Percentiles rank a stretch among this genome's conserved stretches.
Evolutionary conservation across 2,888 invertebrate species (phyloP).

Genomic region (Amphipoea lucens): DNA sequence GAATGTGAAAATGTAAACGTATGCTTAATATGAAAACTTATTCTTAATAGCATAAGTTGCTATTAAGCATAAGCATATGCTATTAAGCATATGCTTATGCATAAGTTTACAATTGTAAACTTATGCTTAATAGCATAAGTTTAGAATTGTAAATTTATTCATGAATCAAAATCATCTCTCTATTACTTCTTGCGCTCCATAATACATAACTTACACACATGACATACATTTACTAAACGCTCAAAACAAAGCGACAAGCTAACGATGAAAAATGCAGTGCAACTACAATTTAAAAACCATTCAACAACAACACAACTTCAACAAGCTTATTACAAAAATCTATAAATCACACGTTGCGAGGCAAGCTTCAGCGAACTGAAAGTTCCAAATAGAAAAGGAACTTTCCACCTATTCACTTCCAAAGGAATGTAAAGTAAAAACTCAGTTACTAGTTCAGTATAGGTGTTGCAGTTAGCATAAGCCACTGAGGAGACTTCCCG

Average conservation of each 20-base stretch:
- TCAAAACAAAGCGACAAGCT: neutral
- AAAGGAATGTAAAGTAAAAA: conserved; percentile 55
- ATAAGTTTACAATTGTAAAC: too few species aligned
- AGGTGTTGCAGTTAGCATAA: conserved; percentile 61
- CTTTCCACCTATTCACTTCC: conserved; percentile 38
- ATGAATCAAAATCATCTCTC: neutral
- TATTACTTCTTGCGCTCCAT: neutral
- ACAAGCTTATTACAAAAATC: conserved; percentile 38
- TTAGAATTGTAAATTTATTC: neutral
- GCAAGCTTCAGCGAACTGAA: conserved; percentile 21
- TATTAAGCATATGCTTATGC: too few species aligned
- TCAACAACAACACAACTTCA: conserved; percentile 22
- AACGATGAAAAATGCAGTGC: neutral
- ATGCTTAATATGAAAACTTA: neutral
- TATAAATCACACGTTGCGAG: conserved; percentile 45
- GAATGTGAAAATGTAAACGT: neutral
- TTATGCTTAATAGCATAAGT: too few species aligned
- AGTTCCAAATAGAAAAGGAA: conserved; percentile 49
- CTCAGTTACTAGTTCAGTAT: conserved; percentile 53
- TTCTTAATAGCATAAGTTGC: too few species aligned
- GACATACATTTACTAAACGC: neutral
- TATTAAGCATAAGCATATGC: too few species aligned
- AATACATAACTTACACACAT: neutral
- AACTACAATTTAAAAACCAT: conserved; percentile 16
- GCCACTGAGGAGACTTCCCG: conserved; percentile 53